Evolutionary conservation across 2,113 vertebrate species (phyloP).

Genomic region (Fulica atra): DNA sequence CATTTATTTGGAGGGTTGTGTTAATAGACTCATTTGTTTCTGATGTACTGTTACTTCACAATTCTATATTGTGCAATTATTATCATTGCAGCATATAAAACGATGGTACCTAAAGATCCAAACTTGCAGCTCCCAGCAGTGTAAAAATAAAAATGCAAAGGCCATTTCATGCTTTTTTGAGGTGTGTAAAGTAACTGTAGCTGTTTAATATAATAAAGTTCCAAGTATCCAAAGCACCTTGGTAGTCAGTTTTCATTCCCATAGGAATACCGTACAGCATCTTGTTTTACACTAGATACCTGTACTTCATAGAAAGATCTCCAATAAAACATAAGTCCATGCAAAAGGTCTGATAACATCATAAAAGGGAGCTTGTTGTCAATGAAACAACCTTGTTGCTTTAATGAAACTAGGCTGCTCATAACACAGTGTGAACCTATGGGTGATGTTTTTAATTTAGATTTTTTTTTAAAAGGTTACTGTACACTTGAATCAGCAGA

Average conservation of each 20-base stretch:
- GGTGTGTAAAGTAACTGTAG: background rate
- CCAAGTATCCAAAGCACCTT: background rate
- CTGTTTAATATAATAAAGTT: background rate
- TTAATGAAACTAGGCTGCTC: background rate
- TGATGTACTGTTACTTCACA: background rate
- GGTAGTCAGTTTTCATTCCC: background rate
- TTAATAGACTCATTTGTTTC: background rate
- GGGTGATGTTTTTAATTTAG: background rate
- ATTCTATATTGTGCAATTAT: background rate
- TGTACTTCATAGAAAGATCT: background rate
- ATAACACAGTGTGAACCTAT: background rate
- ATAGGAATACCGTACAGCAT: background rate
- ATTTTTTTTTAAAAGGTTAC: background rate
- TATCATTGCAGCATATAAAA: background rate
- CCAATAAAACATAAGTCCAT: background rate
- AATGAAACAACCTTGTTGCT: background rate
- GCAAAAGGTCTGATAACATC: background rate
- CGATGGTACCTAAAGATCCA: background rate
- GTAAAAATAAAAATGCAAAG: background rate
- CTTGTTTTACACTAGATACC: background rate
- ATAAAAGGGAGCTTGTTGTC: background rate
- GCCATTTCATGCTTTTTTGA: background rate
- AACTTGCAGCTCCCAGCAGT: background rate
- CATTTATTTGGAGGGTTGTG: background rate
- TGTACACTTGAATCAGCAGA: background rate